phyloP scores from a whole-genome alignment of 2,888 invertebrate species.

The Parasteatoda lunata region DNA sequence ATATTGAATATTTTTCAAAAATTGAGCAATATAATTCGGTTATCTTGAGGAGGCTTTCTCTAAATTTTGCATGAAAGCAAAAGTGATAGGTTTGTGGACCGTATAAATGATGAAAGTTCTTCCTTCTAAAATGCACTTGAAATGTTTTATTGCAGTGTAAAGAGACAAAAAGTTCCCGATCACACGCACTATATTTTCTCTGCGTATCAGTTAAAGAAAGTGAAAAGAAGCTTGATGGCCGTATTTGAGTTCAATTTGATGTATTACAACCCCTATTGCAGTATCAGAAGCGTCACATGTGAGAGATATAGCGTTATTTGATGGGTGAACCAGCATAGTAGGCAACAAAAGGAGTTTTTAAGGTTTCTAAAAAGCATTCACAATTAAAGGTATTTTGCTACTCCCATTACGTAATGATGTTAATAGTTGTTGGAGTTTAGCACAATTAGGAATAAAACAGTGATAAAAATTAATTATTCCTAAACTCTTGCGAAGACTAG shows the following conservation, averaged over 20 bases:
- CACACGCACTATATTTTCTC: slow-evolving; percentile 35
- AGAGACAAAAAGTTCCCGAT: slow-evolving; percentile 67
- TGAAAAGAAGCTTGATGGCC: slow-evolving; percentile 3
- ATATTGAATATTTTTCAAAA: slow-evolving; percentile 41
- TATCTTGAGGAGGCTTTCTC: slow-evolving; percentile 20
- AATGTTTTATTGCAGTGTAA: slow-evolving; percentile 1
- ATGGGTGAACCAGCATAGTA: too few relatives aligned
- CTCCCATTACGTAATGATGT: background rate
- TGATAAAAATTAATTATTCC: slow-evolving; percentile 69
- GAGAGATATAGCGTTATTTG: too few relatives aligned
- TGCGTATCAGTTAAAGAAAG: background rate
- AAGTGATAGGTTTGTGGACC: slow-evolving; percentile 61
- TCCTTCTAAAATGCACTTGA: slow-evolving; percentile 24
- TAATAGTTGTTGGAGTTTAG: slow-evolving; percentile 39
- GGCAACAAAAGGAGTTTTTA: too few relatives aligned
- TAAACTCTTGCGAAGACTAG: slow-evolving; percentile 45
- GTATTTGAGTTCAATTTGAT: too few relatives aligned
- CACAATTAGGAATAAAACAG: slow-evolving; percentile 61
- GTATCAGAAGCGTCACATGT: too few relatives aligned
- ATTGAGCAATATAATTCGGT: slow-evolving; percentile 44
- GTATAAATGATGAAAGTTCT: slow-evolving; percentile 28
- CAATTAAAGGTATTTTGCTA: too few relatives aligned
- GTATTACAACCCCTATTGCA: too few relatives aligned
- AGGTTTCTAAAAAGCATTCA: too few relatives aligned
- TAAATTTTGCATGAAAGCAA: background rate